phyloP scores from a whole-genome alignment of 2,888 invertebrate genomes.

The Tenthredo notha region DNA sequence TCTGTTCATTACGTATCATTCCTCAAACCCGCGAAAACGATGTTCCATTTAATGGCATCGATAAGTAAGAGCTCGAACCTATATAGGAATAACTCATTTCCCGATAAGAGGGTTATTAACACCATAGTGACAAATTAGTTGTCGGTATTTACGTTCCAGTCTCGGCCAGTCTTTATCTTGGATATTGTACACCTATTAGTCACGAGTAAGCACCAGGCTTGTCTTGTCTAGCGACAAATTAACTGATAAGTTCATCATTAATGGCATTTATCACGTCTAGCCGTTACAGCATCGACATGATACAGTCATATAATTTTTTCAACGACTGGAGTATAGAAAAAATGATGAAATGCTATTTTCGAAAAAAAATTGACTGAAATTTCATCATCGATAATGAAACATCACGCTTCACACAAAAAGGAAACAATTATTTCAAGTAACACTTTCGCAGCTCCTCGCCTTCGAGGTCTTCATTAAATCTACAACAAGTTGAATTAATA shows the following conservation, averaged over 20 bases:
- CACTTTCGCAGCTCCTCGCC: conserved; percentile 4
- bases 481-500: conserved; percentile 38
- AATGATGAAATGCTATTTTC: neutral
- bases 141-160: conserved; percentile 55
- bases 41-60: conserved; percentile 70
- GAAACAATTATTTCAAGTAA: conserved; percentile 1
- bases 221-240: conserved; percentile 48
- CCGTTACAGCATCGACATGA: conserved; percentile 16
- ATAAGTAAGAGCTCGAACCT: conserved; percentile 69
- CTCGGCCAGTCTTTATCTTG: conserved; percentile 54
- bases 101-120: conserved; percentile 72
- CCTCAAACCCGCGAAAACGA: conserved; percentile 64
- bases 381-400: neutral
- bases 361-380: neutral
- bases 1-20: conserved; percentile 57
- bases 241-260: conserved; percentile 50
- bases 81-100: conserved; percentile 73
- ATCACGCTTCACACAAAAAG: neutral
- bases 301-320: neutral
- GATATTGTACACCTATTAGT: conserved; percentile 51
- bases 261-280: conserved; percentile 35
- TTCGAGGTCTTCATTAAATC: conserved; percentile 47
- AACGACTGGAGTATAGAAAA: neutral
- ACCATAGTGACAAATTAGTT: conserved; percentile 69
- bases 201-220: conserved; percentile 31